Evolutionary conservation across 1,140 invertebrate species (phyloP).

Genomic region (Mylabris phalerata): DNA sequence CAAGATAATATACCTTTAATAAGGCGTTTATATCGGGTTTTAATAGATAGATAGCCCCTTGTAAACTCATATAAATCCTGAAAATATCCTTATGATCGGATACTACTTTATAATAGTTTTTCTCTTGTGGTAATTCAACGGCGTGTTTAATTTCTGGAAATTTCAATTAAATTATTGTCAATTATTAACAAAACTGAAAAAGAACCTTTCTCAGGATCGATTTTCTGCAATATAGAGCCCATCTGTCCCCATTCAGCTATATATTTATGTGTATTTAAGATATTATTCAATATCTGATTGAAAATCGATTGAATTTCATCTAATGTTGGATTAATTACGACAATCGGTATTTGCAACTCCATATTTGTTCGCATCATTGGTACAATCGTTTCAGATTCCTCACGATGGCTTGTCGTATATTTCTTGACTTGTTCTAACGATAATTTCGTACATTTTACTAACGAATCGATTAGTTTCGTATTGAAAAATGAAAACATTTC

Average conservation of each 20-base stretch:
- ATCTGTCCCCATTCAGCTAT: constrained; percentile 57
- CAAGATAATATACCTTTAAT: constrained; percentile 31
- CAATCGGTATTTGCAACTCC: constrained; percentile 55
- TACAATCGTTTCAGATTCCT: constrained; percentile 21
- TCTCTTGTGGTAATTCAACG: background rate
- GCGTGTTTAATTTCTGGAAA: constrained; percentile 1
- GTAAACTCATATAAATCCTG: constrained; percentile 61
- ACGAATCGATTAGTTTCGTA: constrained; percentile 58
- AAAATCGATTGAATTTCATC: constrained; percentile 68
- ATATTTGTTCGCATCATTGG: constrained; percentile 55
- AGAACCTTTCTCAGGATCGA: too few relatives aligned
- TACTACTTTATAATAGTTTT: constrained; percentile 66
- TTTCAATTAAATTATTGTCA: background rate
- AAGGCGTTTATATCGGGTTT: constrained; percentile 51
- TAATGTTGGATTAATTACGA: constrained; percentile 53
- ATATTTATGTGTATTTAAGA: constrained; percentile 58
- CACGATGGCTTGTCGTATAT: constrained; percentile 43
- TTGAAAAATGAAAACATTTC: constrained; percentile 69
- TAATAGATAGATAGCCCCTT: constrained; percentile 57
- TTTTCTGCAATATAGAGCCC: too few relatives aligned
- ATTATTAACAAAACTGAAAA: too few relatives aligned
- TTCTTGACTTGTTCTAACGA: constrained; percentile 61
- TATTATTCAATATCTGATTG: constrained; percentile 54
- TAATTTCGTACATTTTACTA: constrained; percentile 60
- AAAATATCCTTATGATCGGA: constrained; percentile 75